Conservation (phyloP, 2,113 vertebrate species). For the Zosterops pallidus region DNA sequence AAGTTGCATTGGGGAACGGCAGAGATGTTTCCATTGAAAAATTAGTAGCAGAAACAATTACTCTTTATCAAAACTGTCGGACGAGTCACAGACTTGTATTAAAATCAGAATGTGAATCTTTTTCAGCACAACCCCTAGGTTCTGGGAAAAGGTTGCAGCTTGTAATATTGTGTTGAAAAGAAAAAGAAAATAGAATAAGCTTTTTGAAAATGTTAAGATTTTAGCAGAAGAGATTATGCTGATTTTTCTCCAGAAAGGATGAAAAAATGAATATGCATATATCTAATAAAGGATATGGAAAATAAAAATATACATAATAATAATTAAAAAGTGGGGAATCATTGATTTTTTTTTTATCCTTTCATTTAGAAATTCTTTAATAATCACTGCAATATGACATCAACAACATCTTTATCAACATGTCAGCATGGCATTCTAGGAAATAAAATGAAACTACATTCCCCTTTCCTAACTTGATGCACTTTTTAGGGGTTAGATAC, state of each 20-base stretch:
- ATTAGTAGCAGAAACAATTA: neutral
- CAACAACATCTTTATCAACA: neutral
- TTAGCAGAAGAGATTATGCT: neutral
- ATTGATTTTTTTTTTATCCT: neutral
- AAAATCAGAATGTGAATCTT: neutral
- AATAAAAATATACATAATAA: neutral
- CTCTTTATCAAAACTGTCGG: neutral
- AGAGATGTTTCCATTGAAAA: neutral
- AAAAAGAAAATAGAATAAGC: accelerated
- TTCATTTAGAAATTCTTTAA: neutral
- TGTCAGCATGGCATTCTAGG: neutral
- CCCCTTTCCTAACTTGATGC: neutral
- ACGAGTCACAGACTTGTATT: neutral
- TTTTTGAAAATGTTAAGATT: neutral
- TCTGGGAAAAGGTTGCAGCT: neutral
- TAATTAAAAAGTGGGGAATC: neutral
- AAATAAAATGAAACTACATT: neutral
- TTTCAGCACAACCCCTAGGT: accelerated
- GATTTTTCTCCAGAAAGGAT: neutral
- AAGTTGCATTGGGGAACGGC: neutral
- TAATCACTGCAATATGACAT: neutral
- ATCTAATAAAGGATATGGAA: accelerated
- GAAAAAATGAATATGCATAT: neutral
- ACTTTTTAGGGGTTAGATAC: neutral
- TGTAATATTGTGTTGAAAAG: neutral